Percentiles rank a stretch among this genome's conserved stretches.
phyloP scores from a whole-genome alignment of 2,888 invertebrate genomes.

The Chironomus tentans region DNA sequence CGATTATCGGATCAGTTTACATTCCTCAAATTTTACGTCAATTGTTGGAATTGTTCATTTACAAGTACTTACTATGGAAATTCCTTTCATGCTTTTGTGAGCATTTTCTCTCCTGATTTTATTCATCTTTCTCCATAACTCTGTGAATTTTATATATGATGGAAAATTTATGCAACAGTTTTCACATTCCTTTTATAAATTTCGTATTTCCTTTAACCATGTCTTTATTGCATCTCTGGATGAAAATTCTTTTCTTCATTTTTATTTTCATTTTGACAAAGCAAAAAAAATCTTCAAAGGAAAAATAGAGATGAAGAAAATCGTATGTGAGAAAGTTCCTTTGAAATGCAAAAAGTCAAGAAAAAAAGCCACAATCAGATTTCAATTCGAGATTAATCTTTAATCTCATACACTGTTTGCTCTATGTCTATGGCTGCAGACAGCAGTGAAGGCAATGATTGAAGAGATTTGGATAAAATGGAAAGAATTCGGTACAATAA shows the following conservation, averaged over 20 bases:
- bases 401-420: background rate
- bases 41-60: background rate
- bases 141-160: background rate
- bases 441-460: background rate
- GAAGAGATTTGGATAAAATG: no score
- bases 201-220: background rate
- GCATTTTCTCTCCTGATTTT: background rate
- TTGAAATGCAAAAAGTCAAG: background rate
- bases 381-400: background rate
- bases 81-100: background rate
- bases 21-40: background rate
- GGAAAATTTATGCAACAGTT: background rate
- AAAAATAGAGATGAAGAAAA: background rate
- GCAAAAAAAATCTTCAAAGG: background rate
- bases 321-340: background rate
- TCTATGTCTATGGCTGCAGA: background rate
- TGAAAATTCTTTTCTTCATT: background rate
- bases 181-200: background rate
- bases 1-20: background rate
- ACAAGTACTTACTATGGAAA: background rate
- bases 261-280: background rate
- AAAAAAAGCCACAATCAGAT: background rate
- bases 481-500: no score
- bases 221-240: background rate
- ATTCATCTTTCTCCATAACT: background rate